phyloP scores from a whole-genome alignment of 2,888 invertebrate genomes.

The Diachrysia chrysitis region DNA sequence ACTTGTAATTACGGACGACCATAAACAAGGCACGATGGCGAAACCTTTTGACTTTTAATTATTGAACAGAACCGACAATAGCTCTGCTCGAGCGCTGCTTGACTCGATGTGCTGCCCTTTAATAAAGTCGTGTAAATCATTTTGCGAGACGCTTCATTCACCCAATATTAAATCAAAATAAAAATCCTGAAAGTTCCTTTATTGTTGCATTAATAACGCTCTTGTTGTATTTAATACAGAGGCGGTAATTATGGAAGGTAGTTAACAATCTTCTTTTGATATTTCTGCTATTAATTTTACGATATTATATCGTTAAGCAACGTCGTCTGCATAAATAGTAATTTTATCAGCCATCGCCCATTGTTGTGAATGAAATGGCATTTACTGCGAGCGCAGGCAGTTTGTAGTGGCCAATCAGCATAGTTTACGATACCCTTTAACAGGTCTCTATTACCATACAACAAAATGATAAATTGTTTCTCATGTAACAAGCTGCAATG shows the following conservation, averaged over 20 bases:
- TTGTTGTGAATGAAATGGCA: constrained; percentile 41
- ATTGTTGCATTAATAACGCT: constrained; percentile 34
- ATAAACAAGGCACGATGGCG: constrained; percentile 74
- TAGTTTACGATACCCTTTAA: constrained; percentile 25
- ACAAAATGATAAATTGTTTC: constrained; percentile 38
- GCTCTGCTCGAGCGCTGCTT: constrained; percentile 60
- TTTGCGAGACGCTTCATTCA: constrained; percentile 60
- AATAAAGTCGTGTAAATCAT: constrained; percentile 78
- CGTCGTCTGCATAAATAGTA: constrained; percentile 8
- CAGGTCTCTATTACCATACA: constrained; percentile 37
- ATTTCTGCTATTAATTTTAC: constrained; percentile 13
- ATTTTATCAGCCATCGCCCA: constrained; percentile 37
- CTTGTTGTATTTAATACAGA: constrained; percentile 28
- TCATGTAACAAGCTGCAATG: constrained; percentile 44
- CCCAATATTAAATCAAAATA: constrained; percentile 53
- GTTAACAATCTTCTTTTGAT: constrained; percentile 10
- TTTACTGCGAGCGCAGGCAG: constrained; percentile 33
- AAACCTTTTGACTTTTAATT: constrained; percentile 83
- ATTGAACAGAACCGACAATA: constrained; percentile 74
- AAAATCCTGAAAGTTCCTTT: constrained; percentile 43
- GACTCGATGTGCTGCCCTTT: constrained; percentile 73
- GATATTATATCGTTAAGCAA: constrained; percentile 21
- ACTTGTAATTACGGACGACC: constrained; percentile 73
- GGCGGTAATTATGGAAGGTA: constrained; percentile 14
- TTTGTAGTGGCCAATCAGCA: constrained; percentile 34